Percentiles rank a stretch among this genome's conserved stretches.
These are phyloP conservation scores for Spatulosminthurus flaviceps DNA, from an alignment of 2,888 invertebrate genomes.

Conservation along the genomic window DNA sequence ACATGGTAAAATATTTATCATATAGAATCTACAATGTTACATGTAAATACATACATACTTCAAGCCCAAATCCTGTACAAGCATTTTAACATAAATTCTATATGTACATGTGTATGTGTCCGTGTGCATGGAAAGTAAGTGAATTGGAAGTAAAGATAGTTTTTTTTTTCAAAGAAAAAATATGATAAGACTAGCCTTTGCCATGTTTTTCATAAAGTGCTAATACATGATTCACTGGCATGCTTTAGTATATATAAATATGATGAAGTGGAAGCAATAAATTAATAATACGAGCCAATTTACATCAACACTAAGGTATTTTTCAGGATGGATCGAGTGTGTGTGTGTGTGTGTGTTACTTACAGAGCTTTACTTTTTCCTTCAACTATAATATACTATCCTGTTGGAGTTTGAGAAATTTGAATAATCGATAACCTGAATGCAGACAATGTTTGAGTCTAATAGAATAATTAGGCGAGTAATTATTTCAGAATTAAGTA, in stretches of 20 bases:
- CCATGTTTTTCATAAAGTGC: slow-evolving; percentile 23
- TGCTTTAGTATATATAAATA: slow-evolving; percentile 45
- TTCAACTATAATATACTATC: not conserved
- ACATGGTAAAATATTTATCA: slow-evolving; percentile 8
- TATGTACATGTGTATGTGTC: no score
- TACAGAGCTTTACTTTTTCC: not conserved
- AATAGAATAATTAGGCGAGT: slow-evolving; percentile 52
- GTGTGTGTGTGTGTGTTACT: no score
- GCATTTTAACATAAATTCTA: no score
- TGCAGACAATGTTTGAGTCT: slow-evolving; percentile 47
- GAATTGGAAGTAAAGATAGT: no score
- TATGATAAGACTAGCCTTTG: not conserved
- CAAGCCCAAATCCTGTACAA: no score
- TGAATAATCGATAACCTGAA: slow-evolving; percentile 44
- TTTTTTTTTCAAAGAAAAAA: slow-evolving; percentile 12
- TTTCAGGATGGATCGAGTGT: slow-evolving; percentile 16
- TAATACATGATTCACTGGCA: slow-evolving; percentile 42
- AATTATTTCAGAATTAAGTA: slow-evolving; percentile 51
- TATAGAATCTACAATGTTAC: no score
- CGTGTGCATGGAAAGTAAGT: no score
- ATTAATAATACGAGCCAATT: slow-evolving; percentile 37
- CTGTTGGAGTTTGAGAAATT: no score
- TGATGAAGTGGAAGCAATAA: slow-evolving; percentile 41
- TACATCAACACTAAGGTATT: slow-evolving; percentile 39
- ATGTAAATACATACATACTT: no score